Percentiles rank a stretch among this genome's conserved stretches.
Evolutionary conservation across 2,888 invertebrate species (phyloP).

Genomic region (Pammene aurita): DNA sequence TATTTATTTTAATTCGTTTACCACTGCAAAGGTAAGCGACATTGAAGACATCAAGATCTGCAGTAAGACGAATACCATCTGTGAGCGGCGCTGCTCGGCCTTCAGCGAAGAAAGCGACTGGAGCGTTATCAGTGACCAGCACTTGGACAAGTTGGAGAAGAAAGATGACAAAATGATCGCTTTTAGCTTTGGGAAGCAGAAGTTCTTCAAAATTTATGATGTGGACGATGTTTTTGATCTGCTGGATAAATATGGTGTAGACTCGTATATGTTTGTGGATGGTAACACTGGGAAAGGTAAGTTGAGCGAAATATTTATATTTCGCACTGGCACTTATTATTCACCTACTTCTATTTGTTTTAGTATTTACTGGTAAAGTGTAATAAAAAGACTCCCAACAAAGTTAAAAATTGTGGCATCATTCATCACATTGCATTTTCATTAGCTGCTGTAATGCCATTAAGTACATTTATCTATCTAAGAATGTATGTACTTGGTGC

Average conservation of each 20-base stretch:
- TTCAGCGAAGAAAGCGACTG: conserved; percentile 60
- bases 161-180: conserved; percentile 62
- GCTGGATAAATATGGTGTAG: conserved; percentile 66
- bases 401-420: too few relatives aligned
- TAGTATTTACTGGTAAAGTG: too few relatives aligned
- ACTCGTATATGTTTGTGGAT: conserved; percentile 84
- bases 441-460: too few relatives aligned
- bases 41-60: conserved; percentile 69
- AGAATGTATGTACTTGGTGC: too few relatives aligned
- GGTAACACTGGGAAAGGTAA: conserved; percentile 89
- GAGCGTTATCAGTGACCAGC: conserved; percentile 55
- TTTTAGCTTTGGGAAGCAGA: conserved; percentile 72
- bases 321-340: too few relatives aligned
- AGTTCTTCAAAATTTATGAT: conserved; percentile 77
- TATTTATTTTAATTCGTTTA: not conserved
- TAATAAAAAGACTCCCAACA: too few relatives aligned
- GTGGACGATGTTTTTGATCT: conserved; percentile 76
- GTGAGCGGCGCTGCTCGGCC: conserved; percentile 61
- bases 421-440: too few relatives aligned
- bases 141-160: conserved; percentile 35
- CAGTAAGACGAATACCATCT: conserved; percentile 52
- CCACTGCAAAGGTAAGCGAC: conserved; percentile 61
- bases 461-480: too few relatives aligned
- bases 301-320: too few relatives aligned
- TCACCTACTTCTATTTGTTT: too few relatives aligned